Conservation (phyloP, 2,113 vertebrate species). For the Neotoma lepida region DNA sequence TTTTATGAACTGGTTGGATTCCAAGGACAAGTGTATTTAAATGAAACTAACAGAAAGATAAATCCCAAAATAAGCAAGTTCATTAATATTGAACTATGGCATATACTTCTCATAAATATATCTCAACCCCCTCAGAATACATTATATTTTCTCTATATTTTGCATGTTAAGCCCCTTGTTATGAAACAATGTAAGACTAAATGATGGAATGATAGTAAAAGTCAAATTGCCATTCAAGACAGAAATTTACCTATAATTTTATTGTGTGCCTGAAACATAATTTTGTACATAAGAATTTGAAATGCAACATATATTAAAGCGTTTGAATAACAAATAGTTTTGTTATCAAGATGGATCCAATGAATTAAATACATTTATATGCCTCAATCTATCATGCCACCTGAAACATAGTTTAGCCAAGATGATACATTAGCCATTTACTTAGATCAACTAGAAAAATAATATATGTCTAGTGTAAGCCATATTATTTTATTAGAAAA, state of each 20-base stretch:
- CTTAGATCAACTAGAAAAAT: not conserved
- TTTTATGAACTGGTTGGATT: not conserved
- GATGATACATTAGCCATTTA: not conserved
- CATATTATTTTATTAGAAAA: not conserved
- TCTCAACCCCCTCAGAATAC: not conserved
- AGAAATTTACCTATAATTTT: conserved; percentile 10
- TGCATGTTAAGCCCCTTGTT: not conserved
- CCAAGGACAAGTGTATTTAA: not conserved
- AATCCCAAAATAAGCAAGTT: not conserved
- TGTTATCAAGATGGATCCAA: not conserved
- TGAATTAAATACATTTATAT: conserved; percentile 74
- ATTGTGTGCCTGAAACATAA: not conserved
- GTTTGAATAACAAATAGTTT: conserved; percentile 20
- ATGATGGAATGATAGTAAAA: not conserved
- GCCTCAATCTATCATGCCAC: conserved; percentile 66
- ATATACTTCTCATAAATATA: not conserved
- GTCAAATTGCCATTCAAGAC: conserved; percentile 21
- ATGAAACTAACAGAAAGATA: not conserved
- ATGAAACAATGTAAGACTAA: not conserved
- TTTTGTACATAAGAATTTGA: conserved; percentile 8
- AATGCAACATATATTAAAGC: not conserved
- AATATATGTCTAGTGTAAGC: not conserved
- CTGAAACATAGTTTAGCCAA: conserved; percentile 66
- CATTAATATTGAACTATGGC: not conserved
- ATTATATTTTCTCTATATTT: conserved; percentile 12